Percentiles rank a stretch among this genome's conserved stretches.
These are phyloP conservation scores for Mionectes macconnelli DNA, from an alignment of 2,113 vertebrate genomes.

Conservation along the genomic window DNA sequence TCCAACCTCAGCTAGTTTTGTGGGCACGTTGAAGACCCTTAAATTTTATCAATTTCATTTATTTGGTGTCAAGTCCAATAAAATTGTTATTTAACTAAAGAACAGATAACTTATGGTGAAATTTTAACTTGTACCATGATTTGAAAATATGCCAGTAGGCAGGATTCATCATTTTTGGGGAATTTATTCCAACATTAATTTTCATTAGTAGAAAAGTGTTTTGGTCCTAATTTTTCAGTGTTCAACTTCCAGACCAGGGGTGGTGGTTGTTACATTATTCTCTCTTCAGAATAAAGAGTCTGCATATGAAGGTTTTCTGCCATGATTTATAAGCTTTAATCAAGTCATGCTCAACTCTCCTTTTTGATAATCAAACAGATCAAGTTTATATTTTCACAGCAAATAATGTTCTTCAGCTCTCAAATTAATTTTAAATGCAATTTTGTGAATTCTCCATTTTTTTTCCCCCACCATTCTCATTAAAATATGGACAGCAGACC, in stretches of 20 bases:
- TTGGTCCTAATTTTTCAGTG: background rate
- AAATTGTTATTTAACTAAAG: background rate
- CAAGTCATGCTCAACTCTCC: background rate
- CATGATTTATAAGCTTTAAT: background rate
- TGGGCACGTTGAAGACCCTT: background rate
- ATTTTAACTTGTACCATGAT: background rate
- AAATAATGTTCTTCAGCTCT: background rate
- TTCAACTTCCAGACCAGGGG: background rate
- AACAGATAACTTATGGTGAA: background rate
- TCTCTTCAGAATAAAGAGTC: background rate
- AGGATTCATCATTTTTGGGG: background rate
- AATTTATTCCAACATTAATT: background rate
- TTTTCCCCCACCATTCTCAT: background rate
- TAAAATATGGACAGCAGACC: slow-evolving; percentile 31
- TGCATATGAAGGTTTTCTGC: background rate
- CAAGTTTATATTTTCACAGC: background rate
- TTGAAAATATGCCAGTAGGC: background rate
- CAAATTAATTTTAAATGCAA: background rate
- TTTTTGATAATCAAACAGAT: background rate
- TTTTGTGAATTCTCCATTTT: background rate
- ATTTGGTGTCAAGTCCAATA: background rate
- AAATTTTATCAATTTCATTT: background rate
- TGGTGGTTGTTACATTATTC: background rate
- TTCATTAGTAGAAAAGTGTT: background rate
- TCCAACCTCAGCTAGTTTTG: background rate